phyloP scores from a whole-genome alignment of 92 coral and sea anemone genomes.

The Porites divaricata region DNA sequence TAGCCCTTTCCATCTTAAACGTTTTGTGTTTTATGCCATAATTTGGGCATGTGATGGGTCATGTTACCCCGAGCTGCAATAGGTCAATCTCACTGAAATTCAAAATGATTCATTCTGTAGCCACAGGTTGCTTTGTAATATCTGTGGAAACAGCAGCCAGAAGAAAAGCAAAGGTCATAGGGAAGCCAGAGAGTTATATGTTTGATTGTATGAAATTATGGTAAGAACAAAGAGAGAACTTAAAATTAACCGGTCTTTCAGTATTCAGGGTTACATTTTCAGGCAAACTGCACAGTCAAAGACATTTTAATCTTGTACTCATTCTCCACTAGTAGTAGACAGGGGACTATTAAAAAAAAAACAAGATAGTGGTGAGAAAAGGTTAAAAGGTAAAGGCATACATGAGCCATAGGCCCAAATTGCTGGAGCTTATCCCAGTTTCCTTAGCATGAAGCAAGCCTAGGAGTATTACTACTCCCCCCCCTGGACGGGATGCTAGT shows the following conservation, averaged over 20 bases:
- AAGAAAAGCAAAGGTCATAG: constrained; percentile 74
- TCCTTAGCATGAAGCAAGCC: too few species aligned
- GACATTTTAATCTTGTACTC: too few species aligned
- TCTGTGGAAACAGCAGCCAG: constrained; percentile 82
- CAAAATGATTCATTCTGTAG: constrained; percentile 20
- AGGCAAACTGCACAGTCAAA: too few species aligned
- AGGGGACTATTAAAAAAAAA: too few species aligned
- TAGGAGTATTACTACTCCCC: too few species aligned
- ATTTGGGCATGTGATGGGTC: not conserved
- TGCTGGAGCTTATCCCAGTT: too few species aligned
- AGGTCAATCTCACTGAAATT: not conserved
- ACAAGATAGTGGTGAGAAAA: too few species aligned
- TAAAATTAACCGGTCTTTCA: too few species aligned
- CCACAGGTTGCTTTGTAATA: constrained; percentile 81
- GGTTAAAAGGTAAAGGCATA: too few species aligned
- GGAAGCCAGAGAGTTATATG: constrained; percentile 79
- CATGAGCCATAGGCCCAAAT: too few species aligned
- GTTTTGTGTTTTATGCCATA: not conserved
- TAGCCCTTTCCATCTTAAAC: not conserved
- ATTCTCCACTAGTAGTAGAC: too few species aligned
- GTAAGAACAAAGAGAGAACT: constrained; percentile 47
- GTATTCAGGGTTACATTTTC: not conserved
- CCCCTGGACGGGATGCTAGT: too few species aligned
- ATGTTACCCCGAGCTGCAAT: not conserved
- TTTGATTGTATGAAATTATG: constrained; percentile 83